phyloP scores from a whole-genome alignment of 2,113 vertebrate genomes.

The Pteruthius melanotis region DNA sequence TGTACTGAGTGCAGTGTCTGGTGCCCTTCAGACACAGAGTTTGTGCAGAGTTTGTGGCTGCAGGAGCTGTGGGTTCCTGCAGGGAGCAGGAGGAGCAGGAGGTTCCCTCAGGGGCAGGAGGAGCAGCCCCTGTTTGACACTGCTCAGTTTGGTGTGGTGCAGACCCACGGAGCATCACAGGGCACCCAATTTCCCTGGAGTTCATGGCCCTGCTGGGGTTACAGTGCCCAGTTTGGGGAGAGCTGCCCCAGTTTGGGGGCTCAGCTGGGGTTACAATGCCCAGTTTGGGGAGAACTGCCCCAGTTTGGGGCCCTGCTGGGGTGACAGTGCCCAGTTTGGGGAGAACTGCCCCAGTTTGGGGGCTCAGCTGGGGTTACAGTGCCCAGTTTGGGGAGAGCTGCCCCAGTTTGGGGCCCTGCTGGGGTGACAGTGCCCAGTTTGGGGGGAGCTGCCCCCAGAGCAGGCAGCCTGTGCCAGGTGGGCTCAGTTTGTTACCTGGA shows the following conservation, averaged over 20 bases:
- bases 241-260: neutral
- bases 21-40: neutral
- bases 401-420: neutral
- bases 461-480: neutral
- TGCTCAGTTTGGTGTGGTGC: neutral
- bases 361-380: neutral
- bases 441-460: neutral
- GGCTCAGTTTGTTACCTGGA: neutral
- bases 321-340: rapidly evolving
- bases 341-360: neutral
- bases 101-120: too few relatives aligned
- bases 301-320: neutral
- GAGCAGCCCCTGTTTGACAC: neutral
- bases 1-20: neutral
- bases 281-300: neutral
- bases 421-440: rapidly evolving
- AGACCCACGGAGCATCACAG: neutral
- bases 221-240: rapidly evolving
- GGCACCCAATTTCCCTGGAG: neutral
- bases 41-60: neutral
- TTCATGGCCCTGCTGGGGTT: neutral
- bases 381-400: too few relatives aligned
- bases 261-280: neutral
- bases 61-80: neutral
- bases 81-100: neutral